Base-by-base conservation (phyloP, 2,888 invertebrate genomes). In the Elmis aenea region DNA sequence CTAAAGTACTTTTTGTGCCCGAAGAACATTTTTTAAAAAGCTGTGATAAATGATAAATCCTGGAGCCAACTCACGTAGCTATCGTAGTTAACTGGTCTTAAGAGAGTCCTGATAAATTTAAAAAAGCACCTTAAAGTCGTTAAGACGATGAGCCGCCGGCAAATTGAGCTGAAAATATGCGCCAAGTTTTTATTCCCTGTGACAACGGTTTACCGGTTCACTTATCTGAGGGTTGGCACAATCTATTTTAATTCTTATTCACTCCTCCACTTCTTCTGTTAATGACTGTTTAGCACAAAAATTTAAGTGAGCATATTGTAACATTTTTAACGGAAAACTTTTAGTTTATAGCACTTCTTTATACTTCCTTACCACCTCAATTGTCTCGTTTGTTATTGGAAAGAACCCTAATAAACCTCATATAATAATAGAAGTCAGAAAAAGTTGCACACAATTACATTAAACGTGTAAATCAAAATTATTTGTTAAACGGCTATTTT, bases 81-180 rank as follows among this genome's bases (percentile, higher is more conserved):
- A 49, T 48, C 50, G 51, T 48, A 45, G 55, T 59, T 56, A 58
- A 56, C 54, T 50, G 53, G 51, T 52, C 53, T 55, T 57, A 57
- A 57, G 52, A 52, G 57, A 51, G 53, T 45, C 52, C 57, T 62
- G 62, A 64, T 64, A 63, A 63, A 62, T 61, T 64, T 59, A 58
- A 61, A 60, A 59, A 62, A 62, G 59, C 59, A 60, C 62, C 62
- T 62, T 56, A 57, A 57, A 61, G 63, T 64, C 64, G 62, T 63
- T 63, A 62, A 59, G 58, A 55, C 54, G 59, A 59, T 59, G 57
- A 60, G 59, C 63, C 61, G 54, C 32, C 54, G 63, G 65, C 62
- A 65, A 64, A 65, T 64, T 64, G 62, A 56, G 61, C 62, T 61
- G 59, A 62, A 65, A 64, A 65, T 65, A 65, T 65, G 63, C 62